Base-by-base conservation (phyloP, 2,113 vertebrate species). In the Bujurquina vittata region DNA sequence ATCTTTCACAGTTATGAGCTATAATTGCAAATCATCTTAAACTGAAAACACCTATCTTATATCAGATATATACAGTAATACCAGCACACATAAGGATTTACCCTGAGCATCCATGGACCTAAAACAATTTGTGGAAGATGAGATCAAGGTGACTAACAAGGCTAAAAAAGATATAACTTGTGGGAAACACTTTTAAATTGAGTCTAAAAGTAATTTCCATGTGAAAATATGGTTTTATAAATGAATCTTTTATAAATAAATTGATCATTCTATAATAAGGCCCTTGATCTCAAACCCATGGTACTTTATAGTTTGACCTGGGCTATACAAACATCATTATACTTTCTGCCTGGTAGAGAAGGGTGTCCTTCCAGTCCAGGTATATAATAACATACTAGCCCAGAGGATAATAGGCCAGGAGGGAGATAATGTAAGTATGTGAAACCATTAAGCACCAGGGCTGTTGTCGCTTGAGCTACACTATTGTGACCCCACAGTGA, bases 311-410 rank as follows among this genome's bases (percentile, higher is more conserved):
- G 37, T 77, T 69, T 55, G 15, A 49, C 29, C 20, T 14, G 8
- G 10, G n/a, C 46, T 75, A 3, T 79, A 22, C 82, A 75, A 72
- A 40, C 75, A 84, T 49, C 8, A 73, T 57, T 22, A n/a, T 69
- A 10, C 57, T 65, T n/a, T 72, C 37, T 43, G 29, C 55, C 33
- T 46, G 59, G 43, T 72, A 15, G 57, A 62, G 18, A 18, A 72
- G 26, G 22, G 43, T 79, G 35, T 80, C 15, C 55, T 81, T 80
- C 9, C 43, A 56, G 10, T 67, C 37, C 37, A 17, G 14, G 10
- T 52, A 31, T 31, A 80, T 74, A 40, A 79, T 63, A 62, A 79
- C 10, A 79, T 60, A 15, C 7, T 7, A 49, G 33, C 14, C 4
- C 82, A 14, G 15, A 35, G 52, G 9, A 79, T 65, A 65, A 75